A percentile compares a stretch with the other conserved stretches of the same genome.
Evolutionary conservation across 2,888 invertebrate species (phyloP).

Genomic region (Stenodema calcarata): DNA sequence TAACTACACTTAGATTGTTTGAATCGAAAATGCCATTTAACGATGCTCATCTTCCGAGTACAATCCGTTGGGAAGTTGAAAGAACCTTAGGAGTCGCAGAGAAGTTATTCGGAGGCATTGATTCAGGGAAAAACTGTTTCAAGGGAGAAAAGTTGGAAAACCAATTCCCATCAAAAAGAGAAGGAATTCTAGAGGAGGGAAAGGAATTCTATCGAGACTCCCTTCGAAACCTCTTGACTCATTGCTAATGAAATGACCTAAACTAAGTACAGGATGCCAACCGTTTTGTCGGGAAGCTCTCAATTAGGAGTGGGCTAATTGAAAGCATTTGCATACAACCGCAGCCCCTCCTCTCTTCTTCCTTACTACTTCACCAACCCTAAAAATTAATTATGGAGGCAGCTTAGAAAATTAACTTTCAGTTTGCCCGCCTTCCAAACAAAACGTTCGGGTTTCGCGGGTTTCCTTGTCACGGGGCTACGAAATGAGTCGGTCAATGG

Average conservation of each 20-base stretch:
- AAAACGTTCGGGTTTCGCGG: neutral
- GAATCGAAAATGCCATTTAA: neutral
- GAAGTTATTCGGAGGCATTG: neutral
- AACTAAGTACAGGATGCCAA: slow-evolving; percentile 29
- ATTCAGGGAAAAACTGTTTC: neutral
- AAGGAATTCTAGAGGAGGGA: no score
- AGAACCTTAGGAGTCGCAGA: neutral
- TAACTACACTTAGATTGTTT: neutral
- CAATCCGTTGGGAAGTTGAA: neutral
- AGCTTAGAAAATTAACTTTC: slow-evolving; percentile 35
- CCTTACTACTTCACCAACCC: neutral
- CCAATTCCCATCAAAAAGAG: neutral
- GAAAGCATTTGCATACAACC: slow-evolving; percentile 47
- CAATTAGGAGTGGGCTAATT: slow-evolving; percentile 40
- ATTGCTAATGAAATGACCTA: slow-evolving; percentile 32
- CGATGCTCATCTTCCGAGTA: neutral
- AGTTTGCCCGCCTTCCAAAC: neutral
- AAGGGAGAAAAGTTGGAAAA: neutral
- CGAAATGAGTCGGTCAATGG: neutral
- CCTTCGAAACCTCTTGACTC: neutral
- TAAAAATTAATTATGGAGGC: slow-evolving; percentile 42
- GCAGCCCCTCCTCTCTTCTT: neutral
- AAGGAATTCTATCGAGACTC: neutral
- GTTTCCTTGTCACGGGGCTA: neutral
- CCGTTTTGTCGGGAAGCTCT: slow-evolving; percentile 41